Conservation (phyloP, 2,888 invertebrate genomes). For the Acanthosepion pharaonis region DNA sequence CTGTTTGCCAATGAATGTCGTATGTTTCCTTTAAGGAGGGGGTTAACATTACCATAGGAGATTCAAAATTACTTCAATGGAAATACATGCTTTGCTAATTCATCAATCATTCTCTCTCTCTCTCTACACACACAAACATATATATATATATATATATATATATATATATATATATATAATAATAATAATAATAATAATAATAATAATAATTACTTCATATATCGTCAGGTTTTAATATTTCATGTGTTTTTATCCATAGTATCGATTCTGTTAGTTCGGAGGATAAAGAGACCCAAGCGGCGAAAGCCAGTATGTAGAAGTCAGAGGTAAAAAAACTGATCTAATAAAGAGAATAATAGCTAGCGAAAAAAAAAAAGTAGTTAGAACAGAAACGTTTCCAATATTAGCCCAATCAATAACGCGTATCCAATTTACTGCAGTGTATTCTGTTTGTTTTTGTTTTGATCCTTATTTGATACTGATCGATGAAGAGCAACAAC, state of each 20-base stretch:
- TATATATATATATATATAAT: no score
- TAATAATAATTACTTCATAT: no score
- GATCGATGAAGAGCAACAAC: background rate
- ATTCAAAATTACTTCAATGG: no score
- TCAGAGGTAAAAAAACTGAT: background rate
- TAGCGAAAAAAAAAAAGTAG: no score
- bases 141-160: no score
- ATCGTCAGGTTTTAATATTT: background rate
- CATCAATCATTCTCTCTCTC: no score
- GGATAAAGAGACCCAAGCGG: background rate
- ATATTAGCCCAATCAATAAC: constrained; percentile 18
- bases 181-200: no score
- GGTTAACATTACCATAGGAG: no score
- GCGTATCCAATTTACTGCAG: background rate
- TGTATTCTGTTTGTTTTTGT: background rate
- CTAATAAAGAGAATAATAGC: background rate
- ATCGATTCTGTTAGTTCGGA: background rate
- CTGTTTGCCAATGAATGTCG: no score
- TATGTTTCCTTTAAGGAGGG: no score
- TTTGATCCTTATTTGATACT: background rate
- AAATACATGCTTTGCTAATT: no score
- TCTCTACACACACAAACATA: no score
- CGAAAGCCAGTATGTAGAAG: background rate
- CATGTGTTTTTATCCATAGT: background rate
- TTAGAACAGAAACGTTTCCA: background rate